These are phyloP conservation scores for Eurystomus glaucurus DNA, from an alignment of 2,797 vertebrate species.

Conservation along the genomic window DNA sequence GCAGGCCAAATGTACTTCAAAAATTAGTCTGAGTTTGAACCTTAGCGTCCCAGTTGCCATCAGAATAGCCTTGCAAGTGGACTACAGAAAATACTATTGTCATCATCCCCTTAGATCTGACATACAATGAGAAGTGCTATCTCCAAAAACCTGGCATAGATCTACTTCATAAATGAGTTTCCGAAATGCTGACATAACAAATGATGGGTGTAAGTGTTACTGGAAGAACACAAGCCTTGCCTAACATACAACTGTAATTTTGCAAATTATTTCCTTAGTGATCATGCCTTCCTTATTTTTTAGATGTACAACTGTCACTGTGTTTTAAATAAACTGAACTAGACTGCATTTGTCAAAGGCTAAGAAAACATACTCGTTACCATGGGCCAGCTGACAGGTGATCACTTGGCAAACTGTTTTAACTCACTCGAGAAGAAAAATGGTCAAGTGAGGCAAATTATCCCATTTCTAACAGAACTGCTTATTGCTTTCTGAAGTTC, in stretches of 20 bases:
- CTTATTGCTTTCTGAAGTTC: not conserved
- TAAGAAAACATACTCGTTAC: not conserved
- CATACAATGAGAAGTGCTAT: not conserved
- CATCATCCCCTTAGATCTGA: not conserved
- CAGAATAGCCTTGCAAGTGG: not conserved
- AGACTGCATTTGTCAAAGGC: not conserved
- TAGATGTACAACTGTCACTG: not conserved
- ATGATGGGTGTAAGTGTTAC: accelerated
- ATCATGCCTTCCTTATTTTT: not conserved
- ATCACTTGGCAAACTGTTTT: not conserved
- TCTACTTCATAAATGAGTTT: not conserved
- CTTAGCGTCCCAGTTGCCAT: not conserved
- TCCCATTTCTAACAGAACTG: not conserved
- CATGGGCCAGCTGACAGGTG: not conserved
- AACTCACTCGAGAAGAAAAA: not conserved
- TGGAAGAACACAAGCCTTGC: not conserved
- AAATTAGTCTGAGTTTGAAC: not conserved
- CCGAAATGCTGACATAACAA: not conserved
- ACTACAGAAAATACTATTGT: not conserved
- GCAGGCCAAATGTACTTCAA: not conserved
- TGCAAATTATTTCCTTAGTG: not conserved
- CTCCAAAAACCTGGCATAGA: not conserved
- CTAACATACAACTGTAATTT: not conserved
- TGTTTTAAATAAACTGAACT: not conserved
- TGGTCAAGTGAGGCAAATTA: not conserved